Percentiles rank a stretch among this genome's conserved stretches.
These are phyloP conservation scores for Achatina immaculata DNA, from an alignment of 1,140 invertebrate genomes.

Conservation along the genomic window DNA sequence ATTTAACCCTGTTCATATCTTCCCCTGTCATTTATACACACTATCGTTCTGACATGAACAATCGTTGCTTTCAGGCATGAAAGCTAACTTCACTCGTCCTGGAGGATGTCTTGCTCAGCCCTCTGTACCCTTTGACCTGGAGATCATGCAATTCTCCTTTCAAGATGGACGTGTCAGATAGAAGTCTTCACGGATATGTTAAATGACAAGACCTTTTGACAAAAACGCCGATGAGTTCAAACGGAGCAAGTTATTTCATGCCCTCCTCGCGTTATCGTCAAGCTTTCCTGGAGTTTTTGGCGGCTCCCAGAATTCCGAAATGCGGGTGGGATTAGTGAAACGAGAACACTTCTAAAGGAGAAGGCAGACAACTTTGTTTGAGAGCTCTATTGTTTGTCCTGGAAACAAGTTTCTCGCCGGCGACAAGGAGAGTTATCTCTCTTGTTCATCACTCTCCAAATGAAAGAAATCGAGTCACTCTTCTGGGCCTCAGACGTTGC, in stretches of 20 bases:
- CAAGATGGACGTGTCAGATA: neutral
- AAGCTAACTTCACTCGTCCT: neutral
- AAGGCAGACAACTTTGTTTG: neutral
- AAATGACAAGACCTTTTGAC: neutral
- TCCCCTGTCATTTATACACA: neutral
- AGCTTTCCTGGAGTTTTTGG: neutral
- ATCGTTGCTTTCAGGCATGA: neutral
- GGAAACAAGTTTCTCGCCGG: neutral
- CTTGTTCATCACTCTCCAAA: neutral
- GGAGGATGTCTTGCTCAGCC: neutral
- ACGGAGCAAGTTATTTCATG: neutral
- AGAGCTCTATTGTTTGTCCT: neutral
- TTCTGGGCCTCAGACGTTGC: neutral
- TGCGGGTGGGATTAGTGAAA: neutral
- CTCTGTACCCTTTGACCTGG: neutral
- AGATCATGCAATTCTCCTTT: neutral
- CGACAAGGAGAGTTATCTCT: neutral
- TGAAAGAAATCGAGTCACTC: neutral
- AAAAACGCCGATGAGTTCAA: neutral
- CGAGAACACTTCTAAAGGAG: neutral
- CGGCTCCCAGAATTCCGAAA: neutral
- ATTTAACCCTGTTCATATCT: neutral
- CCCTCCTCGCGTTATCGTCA: neutral
- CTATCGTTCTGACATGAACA: neutral
- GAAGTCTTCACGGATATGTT: slow-evolving; percentile 18